Percentiles rank a stretch among this genome's conserved stretches.
These are phyloP conservation scores for Rattus norvegicus DNA, from an alignment of 2,113 vertebrate genomes.

Conservation along the genomic window DNA sequence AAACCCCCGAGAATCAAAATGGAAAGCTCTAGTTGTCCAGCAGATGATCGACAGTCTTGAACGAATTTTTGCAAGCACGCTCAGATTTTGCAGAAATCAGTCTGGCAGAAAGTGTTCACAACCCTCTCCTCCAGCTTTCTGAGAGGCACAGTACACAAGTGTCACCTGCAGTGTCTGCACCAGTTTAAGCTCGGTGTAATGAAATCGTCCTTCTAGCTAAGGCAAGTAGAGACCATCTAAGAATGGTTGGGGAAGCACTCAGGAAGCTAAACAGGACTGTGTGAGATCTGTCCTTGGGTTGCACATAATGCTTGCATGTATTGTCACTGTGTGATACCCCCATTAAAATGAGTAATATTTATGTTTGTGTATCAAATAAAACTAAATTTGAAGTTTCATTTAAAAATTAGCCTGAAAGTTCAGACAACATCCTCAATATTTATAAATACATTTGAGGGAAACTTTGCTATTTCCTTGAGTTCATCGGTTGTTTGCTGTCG, in stretches of 20 bases:
- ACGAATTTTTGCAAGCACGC: not conserved
- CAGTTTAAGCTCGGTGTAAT: not conserved
- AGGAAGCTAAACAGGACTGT: not conserved
- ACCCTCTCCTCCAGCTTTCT: not conserved
- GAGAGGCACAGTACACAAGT: not conserved
- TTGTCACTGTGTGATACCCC: too few species aligned
- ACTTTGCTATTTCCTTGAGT: not conserved
- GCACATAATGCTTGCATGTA: not conserved
- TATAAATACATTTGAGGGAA: slow-evolving; percentile 18
- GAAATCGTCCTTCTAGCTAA: not conserved
- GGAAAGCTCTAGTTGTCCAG: not conserved
- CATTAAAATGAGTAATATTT: not conserved
- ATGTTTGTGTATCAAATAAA: not conserved
- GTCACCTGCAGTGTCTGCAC: not conserved
- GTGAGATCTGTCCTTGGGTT: not conserved
- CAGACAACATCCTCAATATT: not conserved
- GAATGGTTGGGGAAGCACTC: not conserved
- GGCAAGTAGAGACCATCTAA: not conserved
- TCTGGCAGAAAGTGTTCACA: not conserved
- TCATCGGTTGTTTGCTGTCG: not conserved
- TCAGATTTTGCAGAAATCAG: not conserved
- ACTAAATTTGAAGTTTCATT: not conserved
- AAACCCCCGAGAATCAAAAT: not conserved
- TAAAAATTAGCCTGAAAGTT: not conserved
- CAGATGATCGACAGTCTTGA: not conserved